phyloP scores from a whole-genome alignment of 2,113 vertebrate genomes.

The Melanerpes aurifrons region DNA sequence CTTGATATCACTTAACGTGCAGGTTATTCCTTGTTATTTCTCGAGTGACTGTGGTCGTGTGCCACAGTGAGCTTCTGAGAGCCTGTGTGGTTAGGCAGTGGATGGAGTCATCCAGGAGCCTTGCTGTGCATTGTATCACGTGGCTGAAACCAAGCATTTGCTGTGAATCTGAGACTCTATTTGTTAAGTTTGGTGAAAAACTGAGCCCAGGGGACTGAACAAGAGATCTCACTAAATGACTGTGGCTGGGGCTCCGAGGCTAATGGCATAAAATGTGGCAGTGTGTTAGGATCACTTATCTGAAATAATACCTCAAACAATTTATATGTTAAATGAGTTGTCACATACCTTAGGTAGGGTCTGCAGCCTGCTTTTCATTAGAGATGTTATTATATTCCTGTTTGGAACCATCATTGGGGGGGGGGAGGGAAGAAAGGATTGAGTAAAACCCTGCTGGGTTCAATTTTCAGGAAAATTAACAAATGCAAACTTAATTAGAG shows the following conservation, averaged over 20 bases:
- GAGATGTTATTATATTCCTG: background rate
- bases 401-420: background rate
- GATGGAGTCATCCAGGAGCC: background rate
- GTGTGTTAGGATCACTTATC: background rate
- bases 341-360: background rate
- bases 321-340: background rate
- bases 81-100: background rate
- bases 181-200: background rate
- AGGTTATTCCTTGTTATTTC: background rate
- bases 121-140: background rate
- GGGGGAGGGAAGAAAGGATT: background rate
- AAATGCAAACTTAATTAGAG: background rate
- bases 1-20: background rate
- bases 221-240: background rate
- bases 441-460: background rate
- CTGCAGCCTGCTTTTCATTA: background rate
- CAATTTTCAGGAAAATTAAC: constrained; percentile 22
- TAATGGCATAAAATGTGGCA: background rate
- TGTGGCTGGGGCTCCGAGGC: background rate
- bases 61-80: background rate
- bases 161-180: background rate
- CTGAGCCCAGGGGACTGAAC: background rate
- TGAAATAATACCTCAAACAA: background rate
- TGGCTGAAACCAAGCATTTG: background rate
- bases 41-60: background rate